Base-by-base conservation (phyloP, 1,140 invertebrate species). In the Drosophila tristis region DNA sequence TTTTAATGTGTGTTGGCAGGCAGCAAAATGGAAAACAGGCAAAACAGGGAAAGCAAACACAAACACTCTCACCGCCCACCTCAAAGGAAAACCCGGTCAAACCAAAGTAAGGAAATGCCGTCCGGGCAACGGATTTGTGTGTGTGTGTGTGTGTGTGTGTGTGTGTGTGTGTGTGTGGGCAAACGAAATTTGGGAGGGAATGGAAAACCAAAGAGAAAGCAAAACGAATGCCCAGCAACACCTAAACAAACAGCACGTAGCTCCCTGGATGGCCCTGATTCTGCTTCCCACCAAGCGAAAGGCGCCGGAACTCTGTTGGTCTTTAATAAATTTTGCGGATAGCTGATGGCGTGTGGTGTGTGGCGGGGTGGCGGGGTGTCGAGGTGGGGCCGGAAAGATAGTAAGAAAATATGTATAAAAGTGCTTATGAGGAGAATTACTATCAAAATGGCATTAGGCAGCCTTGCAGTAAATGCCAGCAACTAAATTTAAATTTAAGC, bases 401-500 rank as follows among this genome's bases (percentile, higher is more conserved):
- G 43, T 45, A 62, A 31, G 23, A 55, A 67, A 70, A 70, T 71
- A 68, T 61, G 43, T 62, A 70, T 76, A 76, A 62, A 66, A 64
- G 59, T 77, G 59, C 59, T 57, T 80, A 57, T 75, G 51, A 39
- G 20, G 26, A 60, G 62, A 55, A 82, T 78, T 89, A 84, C 67
- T 82, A 87, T 87, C 79, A 82, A 87, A 89, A 84, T 72, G 61
- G 50, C 79, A 87, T 87, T 87, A 86, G 51, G 58, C 70, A 39
- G 29, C 23, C 62, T 61, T 71, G 59, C 70, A 58, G 47, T 62
- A 67, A 76, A 76, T 85, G 80, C 70, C 60, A 65, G 77, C 67
- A 72, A 63, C 61, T 80, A 78, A 86, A 86, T 86, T 86, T 87
- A 87, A 86, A 87, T 86, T 87, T 78, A 87, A 86, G 74, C 82